Base-by-base conservation (phyloP, 2,797 vertebrate genomes). In the Anguilla pacifica region DNA sequence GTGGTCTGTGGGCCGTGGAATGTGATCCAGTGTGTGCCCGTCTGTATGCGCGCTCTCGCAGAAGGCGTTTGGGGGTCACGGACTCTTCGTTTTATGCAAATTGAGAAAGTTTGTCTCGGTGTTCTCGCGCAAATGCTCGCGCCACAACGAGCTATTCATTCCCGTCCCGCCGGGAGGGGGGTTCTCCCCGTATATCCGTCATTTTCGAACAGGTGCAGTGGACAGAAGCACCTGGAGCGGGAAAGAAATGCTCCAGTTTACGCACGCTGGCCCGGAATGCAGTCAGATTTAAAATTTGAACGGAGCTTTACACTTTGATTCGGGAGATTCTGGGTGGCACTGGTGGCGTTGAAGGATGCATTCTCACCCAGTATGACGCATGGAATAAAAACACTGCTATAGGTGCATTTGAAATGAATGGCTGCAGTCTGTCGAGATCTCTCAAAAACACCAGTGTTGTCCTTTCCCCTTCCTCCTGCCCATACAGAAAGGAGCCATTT, bases 1-100 rank as follows among this genome's bases (percentile, higher is more conserved):
- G 77, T 81, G 77, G 77, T 81, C 77, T n/a, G 77, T 25, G n/a
- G 77, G 22, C 35, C 46, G 35, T n/a, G 77, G 77, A 81, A 81
- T 81, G 77, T 25, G 77, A 49, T 10, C n/a, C 77, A 46, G 10
- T 81, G 77, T 46, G 39, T 22, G 35, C 39, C 28, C 28, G 70
- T 74, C 11, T 35, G 70, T 19, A 31, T 43, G 43, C 39, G 17
- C 77, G 22, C 35, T 81, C 39, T 43, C 77, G n/a, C 3, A 11
- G 9, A 49, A 46, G 17, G 4, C 15, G 4, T 22, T 81, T 81
- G 77, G 39, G 77, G 25, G 39, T 74, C 35, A 79, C 31, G 43
- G 77, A 22, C 22, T 43, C 77, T 25, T 77, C 72, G 6, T 77
- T 77, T 77, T 35, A 77, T 77, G 72, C 39, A 49, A 46, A 46